These are phyloP conservation scores for Eupleurogrammus muticus DNA, from an alignment of 2,797 vertebrate genomes.

Conservation along the genomic window DNA sequence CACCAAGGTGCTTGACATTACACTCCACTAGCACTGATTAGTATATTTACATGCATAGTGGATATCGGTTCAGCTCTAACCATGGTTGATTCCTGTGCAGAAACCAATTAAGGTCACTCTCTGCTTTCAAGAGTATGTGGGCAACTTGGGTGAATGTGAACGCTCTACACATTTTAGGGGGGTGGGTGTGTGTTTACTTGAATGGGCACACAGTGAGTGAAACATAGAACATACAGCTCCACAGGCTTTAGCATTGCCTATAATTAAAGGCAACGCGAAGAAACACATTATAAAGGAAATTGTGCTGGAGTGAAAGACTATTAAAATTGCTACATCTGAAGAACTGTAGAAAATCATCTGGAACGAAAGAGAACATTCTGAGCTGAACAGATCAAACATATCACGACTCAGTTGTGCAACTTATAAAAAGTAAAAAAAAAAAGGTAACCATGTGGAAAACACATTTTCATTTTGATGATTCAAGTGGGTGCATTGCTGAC, in stretches of 20 bases:
- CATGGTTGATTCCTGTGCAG: constrained; percentile 13
- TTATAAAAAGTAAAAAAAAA: neutral
- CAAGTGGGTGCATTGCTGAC: constrained; percentile 2
- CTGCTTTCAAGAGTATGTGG: neutral
- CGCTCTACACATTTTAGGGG: neutral
- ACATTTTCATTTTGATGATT: constrained; percentile 20
- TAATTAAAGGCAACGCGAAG: constrained; percentile 14
- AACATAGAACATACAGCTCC: constrained; percentile 12
- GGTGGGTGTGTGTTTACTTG: constrained; percentile 19
- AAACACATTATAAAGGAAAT: neutral
- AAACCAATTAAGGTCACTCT: constrained; percentile 19
- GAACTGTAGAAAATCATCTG: neutral
- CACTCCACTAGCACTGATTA: neutral
- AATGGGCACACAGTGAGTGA: neutral
- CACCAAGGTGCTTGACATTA: too few species aligned
- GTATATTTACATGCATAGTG: constrained; percentile 7
- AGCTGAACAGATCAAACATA: neutral
- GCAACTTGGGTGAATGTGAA: constrained; percentile 15
- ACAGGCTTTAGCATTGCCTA: neutral
- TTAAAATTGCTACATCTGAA: neutral
- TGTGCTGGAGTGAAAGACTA: neutral
- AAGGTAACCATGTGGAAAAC: constrained; percentile 17
- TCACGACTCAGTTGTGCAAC: neutral
- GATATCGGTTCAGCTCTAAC: neutral
- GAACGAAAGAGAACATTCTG: constrained; percentile 20